Evolutionary conservation across 2,113 vertebrate species (phyloP).

Genomic region (Bubo bubo): DNA sequence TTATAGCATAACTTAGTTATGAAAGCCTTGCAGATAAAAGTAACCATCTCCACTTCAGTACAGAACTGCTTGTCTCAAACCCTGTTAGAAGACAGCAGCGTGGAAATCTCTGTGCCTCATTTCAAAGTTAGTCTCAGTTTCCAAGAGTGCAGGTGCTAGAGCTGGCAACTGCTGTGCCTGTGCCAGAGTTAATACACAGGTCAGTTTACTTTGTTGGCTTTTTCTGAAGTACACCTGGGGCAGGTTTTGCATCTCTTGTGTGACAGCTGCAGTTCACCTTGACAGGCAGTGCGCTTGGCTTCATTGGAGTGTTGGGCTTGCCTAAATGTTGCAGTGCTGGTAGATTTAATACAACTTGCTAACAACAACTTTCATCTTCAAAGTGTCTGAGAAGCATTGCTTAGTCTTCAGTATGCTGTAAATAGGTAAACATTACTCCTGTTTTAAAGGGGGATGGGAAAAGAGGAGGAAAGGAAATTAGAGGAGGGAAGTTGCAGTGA

Average conservation of each 20-base stretch:
- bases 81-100: not conserved
- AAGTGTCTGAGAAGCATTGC: not conserved
- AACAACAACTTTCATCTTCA: not conserved
- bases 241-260: not conserved
- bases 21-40: not conserved
- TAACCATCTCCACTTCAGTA: not conserved
- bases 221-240: not conserved
- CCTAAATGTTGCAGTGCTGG: not conserved
- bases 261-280: not conserved
- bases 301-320: not conserved
- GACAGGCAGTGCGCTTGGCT: not conserved
- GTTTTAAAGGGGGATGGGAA: not conserved
- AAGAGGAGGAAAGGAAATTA: slow-evolving; percentile 38
- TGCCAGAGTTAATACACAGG: not conserved
- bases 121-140: not conserved
- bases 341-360: not conserved
- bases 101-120: not conserved
- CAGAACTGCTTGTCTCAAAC: not conserved
- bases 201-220: not conserved
- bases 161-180: not conserved
- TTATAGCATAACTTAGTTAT: not conserved
- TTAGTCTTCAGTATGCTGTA: not conserved
- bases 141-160: not conserved
- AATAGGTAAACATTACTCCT: not conserved
- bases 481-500: slow-evolving; percentile 22